These are phyloP conservation scores for Mormyrus iriodes DNA, from an alignment of 2,113 vertebrate genomes.

Conservation along the genomic window DNA sequence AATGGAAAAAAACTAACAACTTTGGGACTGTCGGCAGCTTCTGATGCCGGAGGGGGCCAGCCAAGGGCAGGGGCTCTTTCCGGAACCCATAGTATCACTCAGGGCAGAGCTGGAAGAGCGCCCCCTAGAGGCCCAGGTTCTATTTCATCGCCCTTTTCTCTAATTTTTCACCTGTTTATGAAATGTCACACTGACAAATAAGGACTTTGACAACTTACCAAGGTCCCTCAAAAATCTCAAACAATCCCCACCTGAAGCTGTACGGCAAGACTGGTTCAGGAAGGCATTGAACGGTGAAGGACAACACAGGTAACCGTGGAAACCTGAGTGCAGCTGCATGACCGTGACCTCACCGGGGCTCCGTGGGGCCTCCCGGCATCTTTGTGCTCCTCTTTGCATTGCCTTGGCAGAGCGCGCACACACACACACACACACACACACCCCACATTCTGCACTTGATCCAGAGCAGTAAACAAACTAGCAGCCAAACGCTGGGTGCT, in stretches of 20 bases:
- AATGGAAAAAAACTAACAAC: conserved; percentile 43
- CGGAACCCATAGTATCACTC: conserved; percentile 28
- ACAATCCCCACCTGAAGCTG: neutral
- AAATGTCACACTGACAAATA: neutral
- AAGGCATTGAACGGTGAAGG: neutral
- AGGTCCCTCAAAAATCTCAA: neutral
- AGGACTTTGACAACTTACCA: neutral
- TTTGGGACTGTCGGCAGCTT: conserved; percentile 50
- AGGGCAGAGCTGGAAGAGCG: conserved; percentile 36
- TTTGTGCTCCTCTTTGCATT: neutral
- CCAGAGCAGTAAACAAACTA: neutral
- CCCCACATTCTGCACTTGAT: neutral
- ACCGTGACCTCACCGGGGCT: neutral
- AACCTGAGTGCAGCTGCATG: neutral
- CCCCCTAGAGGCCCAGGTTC: conserved; percentile 10
- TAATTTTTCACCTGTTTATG: neutral
- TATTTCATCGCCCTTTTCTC: neutral
- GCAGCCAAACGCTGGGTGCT: neutral
- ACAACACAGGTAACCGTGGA: neutral
- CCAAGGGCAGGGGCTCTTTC: conserved; percentile 20
- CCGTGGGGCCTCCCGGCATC: neutral
- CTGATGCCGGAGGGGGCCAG: conserved; percentile 52
- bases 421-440: neutral
- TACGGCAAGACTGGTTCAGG: neutral
- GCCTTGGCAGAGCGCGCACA: neutral